Base-by-base conservation (phyloP, 2,113 vertebrate genomes). In the Donacobius atricapilla region DNA sequence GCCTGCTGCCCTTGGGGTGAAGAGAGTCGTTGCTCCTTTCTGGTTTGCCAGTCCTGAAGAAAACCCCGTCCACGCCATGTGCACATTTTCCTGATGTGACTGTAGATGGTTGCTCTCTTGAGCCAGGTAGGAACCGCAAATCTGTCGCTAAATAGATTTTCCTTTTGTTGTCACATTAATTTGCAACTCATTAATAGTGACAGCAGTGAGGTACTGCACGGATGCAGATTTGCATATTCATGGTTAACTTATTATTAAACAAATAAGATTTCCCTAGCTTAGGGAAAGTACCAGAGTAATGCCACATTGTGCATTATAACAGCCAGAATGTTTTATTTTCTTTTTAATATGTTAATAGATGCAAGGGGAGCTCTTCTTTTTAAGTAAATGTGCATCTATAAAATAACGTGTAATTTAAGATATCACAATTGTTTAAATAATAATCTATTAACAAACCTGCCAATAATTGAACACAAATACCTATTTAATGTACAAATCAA, bases 101-200 rank as follows among this genome's bases (percentile, higher is more conserved):
- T 69, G 84, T 76, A 71, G 91, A 53, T 1, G 40, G 75, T 44
- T 83, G 86, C 87, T 94, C 69, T 97, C 97, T 97, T 97, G 97
- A 97, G 96, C 97, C 97, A 98, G 97, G 97, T 98, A 98, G 35
- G 90, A 97, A 97, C 82, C 90, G 58, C 85, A 96, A 89, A 97
- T 97, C 96, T 96, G 95, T 90, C 97, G 96, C 98, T 98, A 98
- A 98, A 98, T 98, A 98, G 97, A 98, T 98, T 98, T 98, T 97
- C 96, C 97, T 98, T 98, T 98, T 98, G 97, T 98, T 98, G 97
- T 98, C 97, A 98, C 96, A 97, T 98, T 98, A 98, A 98, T 98
- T 98, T 98, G 97, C 98, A 98, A 97, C 97, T 98, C 98, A 98
- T 98, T 98, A 98, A 98, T 98, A 97, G 97, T 98, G 98, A 98